Conservation (phyloP, 2,888 invertebrate species). For the Drosophila testacea region DNA sequence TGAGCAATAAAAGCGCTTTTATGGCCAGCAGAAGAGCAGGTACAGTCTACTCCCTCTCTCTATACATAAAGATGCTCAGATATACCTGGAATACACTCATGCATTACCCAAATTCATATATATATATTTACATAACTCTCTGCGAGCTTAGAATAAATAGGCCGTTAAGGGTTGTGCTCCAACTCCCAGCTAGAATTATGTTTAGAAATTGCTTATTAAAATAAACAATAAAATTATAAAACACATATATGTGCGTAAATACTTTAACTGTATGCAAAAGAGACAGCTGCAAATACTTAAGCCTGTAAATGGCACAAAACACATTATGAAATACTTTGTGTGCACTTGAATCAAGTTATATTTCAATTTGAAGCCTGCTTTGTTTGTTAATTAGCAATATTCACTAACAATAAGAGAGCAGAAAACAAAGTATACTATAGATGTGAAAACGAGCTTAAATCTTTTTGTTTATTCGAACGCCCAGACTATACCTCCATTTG, state of each 20-base stretch:
- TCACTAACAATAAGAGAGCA: neutral
- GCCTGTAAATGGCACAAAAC: neutral
- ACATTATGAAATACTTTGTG: neutral
- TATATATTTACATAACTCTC: slow-evolving; percentile 57
- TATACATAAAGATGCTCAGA: slow-evolving; percentile 20
- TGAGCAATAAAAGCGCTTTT: slow-evolving; percentile 79
- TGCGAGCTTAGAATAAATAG: slow-evolving; percentile 17
- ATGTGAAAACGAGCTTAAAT: neutral
- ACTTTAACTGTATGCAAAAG: neutral
- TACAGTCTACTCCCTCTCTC: slow-evolving; percentile 18
- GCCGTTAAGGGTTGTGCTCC: slow-evolving; percentile 32
- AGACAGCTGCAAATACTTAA: neutral
- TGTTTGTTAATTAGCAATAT: neutral
- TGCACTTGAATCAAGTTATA: neutral
- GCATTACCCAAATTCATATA: slow-evolving; percentile 3
- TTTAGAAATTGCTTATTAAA: slow-evolving; percentile 76
- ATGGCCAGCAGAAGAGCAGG: slow-evolving; percentile 56
- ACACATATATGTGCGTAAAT: slow-evolving; percentile 2
- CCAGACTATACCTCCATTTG: too few relatives aligned
- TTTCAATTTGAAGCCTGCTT: neutral
- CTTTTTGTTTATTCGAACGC: neutral
- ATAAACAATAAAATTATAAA: slow-evolving; percentile 63
- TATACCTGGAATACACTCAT: slow-evolving; percentile 6
- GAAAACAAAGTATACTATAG: too few relatives aligned
- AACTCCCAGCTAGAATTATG: slow-evolving; percentile 30